These are phyloP conservation scores for Parus major DNA, from an alignment of 2,113 vertebrate genomes.

Conservation along the genomic window DNA sequence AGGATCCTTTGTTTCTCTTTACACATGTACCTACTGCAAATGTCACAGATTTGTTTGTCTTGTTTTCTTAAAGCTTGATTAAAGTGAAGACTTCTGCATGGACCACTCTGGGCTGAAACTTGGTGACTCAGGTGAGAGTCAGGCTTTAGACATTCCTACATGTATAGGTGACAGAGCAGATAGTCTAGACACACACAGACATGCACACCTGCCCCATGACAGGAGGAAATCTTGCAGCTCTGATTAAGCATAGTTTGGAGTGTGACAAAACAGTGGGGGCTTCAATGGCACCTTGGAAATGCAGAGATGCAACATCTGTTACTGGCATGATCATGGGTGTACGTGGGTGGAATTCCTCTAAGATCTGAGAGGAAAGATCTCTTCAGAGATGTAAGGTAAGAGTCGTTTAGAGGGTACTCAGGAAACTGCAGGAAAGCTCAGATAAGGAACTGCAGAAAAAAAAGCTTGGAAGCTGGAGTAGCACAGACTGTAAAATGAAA, in stretches of 20 bases:
- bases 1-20: background rate
- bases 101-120: background rate
- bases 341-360: background rate
- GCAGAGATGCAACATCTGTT: background rate
- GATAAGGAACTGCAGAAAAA: background rate
- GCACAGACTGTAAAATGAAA: background rate
- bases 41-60: background rate
- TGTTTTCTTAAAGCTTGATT: background rate
- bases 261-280: background rate
- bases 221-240: background rate
- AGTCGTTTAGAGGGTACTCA: background rate
- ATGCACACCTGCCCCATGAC: too few relatives aligned
- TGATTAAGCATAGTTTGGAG: background rate
- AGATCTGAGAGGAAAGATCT: background rate
- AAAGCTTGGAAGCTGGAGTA: background rate
- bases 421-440: background rate
- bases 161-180: background rate
- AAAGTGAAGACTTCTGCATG: background rate
- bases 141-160: background rate
- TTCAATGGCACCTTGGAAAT: background rate
- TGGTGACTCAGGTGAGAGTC: background rate
- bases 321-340: background rate
- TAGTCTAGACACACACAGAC: background rate
- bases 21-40: background rate
- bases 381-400: background rate